Percentiles rank a stretch among this genome's conserved stretches.
phyloP scores from a whole-genome alignment of 2,113 vertebrate genomes.

The Microcebus griseorufus region DNA sequence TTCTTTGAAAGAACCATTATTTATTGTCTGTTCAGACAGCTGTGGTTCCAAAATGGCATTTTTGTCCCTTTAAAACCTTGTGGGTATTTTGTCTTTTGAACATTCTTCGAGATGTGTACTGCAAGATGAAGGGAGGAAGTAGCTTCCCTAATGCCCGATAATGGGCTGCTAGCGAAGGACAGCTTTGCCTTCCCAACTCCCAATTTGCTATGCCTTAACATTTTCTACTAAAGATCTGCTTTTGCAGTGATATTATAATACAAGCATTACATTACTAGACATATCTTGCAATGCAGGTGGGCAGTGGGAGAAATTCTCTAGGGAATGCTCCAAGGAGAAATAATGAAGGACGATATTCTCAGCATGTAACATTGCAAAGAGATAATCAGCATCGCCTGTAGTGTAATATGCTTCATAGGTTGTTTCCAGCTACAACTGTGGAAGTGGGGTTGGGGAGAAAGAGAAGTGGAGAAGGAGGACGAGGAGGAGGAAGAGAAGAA shows the following conservation, averaged over 20 bases:
- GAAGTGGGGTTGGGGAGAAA: not conserved
- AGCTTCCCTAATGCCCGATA: not conserved
- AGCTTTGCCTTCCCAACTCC: rapidly evolving
- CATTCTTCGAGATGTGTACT: not conserved
- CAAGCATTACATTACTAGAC: not conserved
- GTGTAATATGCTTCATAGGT: not conserved
- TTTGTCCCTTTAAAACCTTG: not conserved
- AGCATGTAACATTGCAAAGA: not conserved
- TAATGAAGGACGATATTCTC: not conserved
- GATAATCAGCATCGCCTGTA: not conserved
- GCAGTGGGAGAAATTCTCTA: not conserved
- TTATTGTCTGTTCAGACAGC: not conserved
- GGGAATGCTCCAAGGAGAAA: not conserved
- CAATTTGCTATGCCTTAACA: too few relatives aligned
- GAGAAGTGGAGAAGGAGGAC: not conserved
- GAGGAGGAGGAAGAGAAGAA: not conserved
- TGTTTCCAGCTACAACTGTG: not conserved
- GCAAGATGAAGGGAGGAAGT: not conserved
- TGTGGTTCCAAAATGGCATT: not conserved
- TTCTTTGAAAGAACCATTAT: not conserved
- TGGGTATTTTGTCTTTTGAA: not conserved
- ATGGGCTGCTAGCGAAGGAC: rapidly evolving
- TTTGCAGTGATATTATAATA: not conserved
- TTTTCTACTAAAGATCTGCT: not conserved
- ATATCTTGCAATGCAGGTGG: not conserved